A percentile compares a stretch with the other conserved stretches of the same genome.
Evolutionary conservation across 2,797 vertebrate genomes (phyloP).

Genomic region (Prionace glauca): DNA sequence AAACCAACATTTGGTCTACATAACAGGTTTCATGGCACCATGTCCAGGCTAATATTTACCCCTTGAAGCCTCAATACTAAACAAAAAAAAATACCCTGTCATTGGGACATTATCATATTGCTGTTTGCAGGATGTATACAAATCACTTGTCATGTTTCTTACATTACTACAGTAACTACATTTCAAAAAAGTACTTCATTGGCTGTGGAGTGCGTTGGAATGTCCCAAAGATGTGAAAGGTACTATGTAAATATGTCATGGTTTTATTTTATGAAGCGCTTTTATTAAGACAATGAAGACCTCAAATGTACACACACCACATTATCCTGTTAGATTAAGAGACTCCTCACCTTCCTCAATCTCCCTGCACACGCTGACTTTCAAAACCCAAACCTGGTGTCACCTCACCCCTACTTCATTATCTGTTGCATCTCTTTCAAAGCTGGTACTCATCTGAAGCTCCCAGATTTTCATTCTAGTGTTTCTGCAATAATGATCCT

Average conservation of each 20-base stretch:
- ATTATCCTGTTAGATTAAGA: too few relatives aligned
- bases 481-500: slow-evolving; percentile 12
- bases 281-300: neutral
- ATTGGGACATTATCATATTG: neutral
- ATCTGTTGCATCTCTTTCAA: neutral
- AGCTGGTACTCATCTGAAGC: neutral
- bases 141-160: neutral
- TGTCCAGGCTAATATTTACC: neutral
- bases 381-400: too few relatives aligned
- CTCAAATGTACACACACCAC: too few relatives aligned
- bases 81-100: neutral
- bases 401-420: neutral
- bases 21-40: neutral
- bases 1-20: neutral
- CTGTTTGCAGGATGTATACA: neutral
- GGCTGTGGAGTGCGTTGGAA: neutral
- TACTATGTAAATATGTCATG: neutral
- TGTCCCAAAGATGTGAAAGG: neutral
- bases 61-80: neutral
- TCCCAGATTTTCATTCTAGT: neutral
- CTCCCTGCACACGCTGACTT: too few relatives aligned
- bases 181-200: neutral
- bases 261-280: neutral
- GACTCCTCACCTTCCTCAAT: too few relatives aligned
- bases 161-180: neutral